Conservation (phyloP, 2,797 vertebrate genomes). For the Tapera naevia region DNA sequence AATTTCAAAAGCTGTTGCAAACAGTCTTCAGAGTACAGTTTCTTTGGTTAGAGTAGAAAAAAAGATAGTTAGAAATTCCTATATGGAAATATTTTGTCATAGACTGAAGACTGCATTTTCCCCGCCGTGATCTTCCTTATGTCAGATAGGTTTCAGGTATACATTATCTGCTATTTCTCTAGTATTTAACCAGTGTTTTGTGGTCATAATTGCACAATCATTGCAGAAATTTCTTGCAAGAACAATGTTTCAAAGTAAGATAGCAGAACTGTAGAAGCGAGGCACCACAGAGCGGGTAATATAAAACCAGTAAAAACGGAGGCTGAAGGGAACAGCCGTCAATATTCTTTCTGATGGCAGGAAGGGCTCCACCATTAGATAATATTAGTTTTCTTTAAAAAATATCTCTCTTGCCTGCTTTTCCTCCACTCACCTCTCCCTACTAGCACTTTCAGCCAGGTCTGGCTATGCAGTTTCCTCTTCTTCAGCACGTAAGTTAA, state of each 20-base stretch:
- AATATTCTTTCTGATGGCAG: background rate
- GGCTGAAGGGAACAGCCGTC: background rate
- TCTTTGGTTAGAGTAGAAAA: background rate
- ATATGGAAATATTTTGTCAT: background rate
- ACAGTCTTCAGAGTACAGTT: background rate
- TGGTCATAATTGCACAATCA: background rate
- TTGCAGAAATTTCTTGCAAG: background rate
- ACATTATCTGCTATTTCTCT: background rate
- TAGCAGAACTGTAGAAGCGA: background rate
- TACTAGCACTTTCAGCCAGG: background rate
- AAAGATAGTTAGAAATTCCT: background rate
- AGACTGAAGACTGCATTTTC: background rate
- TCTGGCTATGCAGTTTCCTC: background rate
- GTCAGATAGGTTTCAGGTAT: background rate
- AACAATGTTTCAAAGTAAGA: background rate
- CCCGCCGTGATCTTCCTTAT: background rate
- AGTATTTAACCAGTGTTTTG: background rate
- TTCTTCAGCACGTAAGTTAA: conserved; percentile 17
- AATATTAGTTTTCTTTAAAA: background rate
- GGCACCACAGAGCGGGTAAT: background rate
- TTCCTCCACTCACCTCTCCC: background rate
- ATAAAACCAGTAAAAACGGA: background rate
- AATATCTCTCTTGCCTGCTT: background rate
- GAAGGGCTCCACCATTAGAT: background rate
- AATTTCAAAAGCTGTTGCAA: background rate